Evolutionary conservation across 2,888 invertebrate species (phyloP), one percentile per base, ranked within the genome.

Genomic region (Drosophila rellima): DNA sequence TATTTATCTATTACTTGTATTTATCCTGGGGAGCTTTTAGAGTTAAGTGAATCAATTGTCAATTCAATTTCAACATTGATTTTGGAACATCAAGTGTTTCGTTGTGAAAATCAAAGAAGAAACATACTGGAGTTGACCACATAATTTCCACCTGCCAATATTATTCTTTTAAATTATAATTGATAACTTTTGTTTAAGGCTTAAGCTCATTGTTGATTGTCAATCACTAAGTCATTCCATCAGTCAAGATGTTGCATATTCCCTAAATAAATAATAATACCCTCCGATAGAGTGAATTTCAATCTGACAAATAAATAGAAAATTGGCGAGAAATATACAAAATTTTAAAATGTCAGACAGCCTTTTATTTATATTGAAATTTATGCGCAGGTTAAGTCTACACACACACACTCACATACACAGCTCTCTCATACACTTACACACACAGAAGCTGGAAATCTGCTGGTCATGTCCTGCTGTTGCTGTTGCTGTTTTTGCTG

Each of bases 401-500:
- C 47, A 62, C 62, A 73, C 68, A 68, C 48, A 69, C 50, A 61
- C 48, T 67, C 50, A 61, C 50, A 54, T 37, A 63, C 40, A 63
- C 40, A 3, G 5, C 15, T n/a, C 29, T 35, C 7, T n/a, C n/a
- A n/a, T 17, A 48, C 42, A 52, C 35, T 20, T 26, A 26, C 55
- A 45, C n/a, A 45, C 35, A 51, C 11, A 18, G 26, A 23, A 20
- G 33, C 37, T 57, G 74, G 42, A 84, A 71, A 69, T 86, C 78
- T 84, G 88, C 69, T 85, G 69, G 76, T 71, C 76, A 63, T 67
- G 88, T 79, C 66, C 88, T 82, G 73, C 63, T 48, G 63, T 35
- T 73, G 45, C 60, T 72, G 79, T 56, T 89, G 89, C 84, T 85
- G 84, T 86, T 86, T 86, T 89, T 86, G 89, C 88, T 86, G 85